Conservation (phyloP, 2,888 invertebrate genomes). For the Uloborus plumipes region DNA sequence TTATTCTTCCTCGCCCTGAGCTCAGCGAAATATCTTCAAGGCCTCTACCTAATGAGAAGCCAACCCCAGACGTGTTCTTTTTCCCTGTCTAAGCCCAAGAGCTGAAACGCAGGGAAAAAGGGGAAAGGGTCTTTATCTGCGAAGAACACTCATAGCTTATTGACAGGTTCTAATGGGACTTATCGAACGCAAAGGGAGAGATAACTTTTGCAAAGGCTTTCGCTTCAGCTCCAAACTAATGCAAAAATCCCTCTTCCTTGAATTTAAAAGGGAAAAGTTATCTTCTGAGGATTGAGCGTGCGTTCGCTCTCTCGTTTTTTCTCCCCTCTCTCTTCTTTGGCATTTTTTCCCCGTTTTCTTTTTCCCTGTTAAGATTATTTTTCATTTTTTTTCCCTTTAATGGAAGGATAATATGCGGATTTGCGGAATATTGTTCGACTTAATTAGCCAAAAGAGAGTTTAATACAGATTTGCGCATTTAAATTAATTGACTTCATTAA, state of each 20-base stretch:
- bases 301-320: no score
- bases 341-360: not conserved
- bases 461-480: no score
- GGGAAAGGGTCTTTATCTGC: constrained; percentile 62
- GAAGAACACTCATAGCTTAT: constrained; percentile 64
- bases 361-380: no score
- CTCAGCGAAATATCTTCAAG: constrained; percentile 58
- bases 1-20: constrained; percentile 19
- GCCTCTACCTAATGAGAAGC: constrained; percentile 53
- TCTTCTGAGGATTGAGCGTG: constrained; percentile 9
- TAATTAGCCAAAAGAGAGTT: no score
- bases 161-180: constrained; percentile 65
- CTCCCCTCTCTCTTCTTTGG: no score
- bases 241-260: constrained; percentile 45
- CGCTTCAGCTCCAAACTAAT: constrained; percentile 35
- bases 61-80: constrained; percentile 27
- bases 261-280: constrained; percentile 56
- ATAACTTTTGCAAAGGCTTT: constrained; percentile 46
- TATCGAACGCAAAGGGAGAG: constrained; percentile 57
- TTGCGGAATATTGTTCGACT: no score
- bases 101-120: constrained; percentile 26
- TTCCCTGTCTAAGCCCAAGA: constrained; percentile 38
- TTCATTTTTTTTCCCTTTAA: no score
- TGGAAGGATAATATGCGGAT: no score
- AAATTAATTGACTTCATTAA: no score